Evolutionary conservation across 53 echinoderm and acorn worm genomes (phyloP).

Genomic region (Glandiceps talaboti): DNA sequence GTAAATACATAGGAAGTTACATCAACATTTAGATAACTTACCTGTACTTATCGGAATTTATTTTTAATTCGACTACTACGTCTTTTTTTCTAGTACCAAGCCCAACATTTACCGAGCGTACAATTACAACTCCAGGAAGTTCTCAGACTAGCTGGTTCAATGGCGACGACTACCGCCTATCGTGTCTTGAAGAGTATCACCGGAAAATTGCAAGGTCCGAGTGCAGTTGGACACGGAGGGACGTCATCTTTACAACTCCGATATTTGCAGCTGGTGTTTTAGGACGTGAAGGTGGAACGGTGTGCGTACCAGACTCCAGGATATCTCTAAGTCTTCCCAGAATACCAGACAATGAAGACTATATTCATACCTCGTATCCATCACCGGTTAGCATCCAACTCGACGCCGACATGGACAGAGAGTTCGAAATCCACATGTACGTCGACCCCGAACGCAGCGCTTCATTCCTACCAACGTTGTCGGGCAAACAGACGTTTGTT

Average conservation of each 20-base stretch:
- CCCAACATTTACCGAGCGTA: background rate
- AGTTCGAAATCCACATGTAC: background rate
- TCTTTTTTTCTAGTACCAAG: background rate
- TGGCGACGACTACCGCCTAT: background rate
- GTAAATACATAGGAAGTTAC: too few species aligned
- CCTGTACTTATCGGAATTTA: too few species aligned
- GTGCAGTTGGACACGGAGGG: background rate
- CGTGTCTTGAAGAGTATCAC: background rate
- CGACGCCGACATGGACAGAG: background rate
- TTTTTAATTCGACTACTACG: too few species aligned
- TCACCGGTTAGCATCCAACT: background rate
- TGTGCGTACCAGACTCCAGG: background rate
- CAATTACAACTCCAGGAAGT: background rate
- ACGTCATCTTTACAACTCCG: background rate
- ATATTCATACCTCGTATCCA: background rate
- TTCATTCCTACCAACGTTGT: background rate
- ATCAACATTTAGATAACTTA: too few species aligned
- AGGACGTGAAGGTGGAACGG: background rate
- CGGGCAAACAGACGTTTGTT: background rate
- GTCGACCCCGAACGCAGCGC: background rate
- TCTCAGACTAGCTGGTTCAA: background rate
- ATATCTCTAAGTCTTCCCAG: background rate
- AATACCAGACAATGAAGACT: too few species aligned
- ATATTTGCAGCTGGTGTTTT: background rate
- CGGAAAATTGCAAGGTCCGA: background rate